Evolutionary conservation across 2,888 invertebrate genomes (phyloP), one percentile per base, ranked within the genome.

Genomic region (Drosophila phalerata): DNA sequence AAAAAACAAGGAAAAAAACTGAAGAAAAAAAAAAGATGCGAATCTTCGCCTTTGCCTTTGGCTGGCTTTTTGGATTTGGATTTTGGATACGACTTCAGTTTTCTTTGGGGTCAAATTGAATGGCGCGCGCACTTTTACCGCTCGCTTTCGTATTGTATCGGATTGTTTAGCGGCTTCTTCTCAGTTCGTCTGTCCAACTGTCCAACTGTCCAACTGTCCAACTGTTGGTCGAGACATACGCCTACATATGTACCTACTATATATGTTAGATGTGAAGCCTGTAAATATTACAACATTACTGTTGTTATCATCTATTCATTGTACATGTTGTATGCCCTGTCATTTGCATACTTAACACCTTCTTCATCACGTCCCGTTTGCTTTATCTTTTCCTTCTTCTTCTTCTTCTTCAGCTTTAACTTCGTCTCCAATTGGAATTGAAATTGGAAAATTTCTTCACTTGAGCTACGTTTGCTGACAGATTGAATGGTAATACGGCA

Each of bases 261-360:
- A 30, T 30, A 52, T 60, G 42, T 19, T 30, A 17, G 52, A 42
- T 42, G 51, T 15, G 19, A 17, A 19, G 47, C 5, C 49, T 69
- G 85, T 87, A 89, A 89, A 85, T 87, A 85, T 85, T 85, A 85
- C 84, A 87, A 88, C 89, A 85, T 85, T 75, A 81, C 65, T 71
- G 68, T 74, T 65, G 58, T 66, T 66, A 53, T 58, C 51, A 43
- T 42, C 55, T 13, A 34, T 55, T 55, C 57, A 57, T 28, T 57
- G 57, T 47, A 32, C 45, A 43, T 62, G 57, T 51, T 67, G 79
- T 64, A 40, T 77, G 62, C 80, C 88, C 85, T 77, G 89, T 89
- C 84, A 89, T 84, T 84, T 84, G 87, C 89, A 89, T 89, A 89
- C 84, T 84, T 84, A 84, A 84, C 89, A 84, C 84, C 84, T 84